Percentiles rank a stretch among this genome's conserved stretches.
Evolutionary conservation across 2,113 vertebrate genomes (phyloP).

Genomic region (Cyprinodon tularosa): DNA sequence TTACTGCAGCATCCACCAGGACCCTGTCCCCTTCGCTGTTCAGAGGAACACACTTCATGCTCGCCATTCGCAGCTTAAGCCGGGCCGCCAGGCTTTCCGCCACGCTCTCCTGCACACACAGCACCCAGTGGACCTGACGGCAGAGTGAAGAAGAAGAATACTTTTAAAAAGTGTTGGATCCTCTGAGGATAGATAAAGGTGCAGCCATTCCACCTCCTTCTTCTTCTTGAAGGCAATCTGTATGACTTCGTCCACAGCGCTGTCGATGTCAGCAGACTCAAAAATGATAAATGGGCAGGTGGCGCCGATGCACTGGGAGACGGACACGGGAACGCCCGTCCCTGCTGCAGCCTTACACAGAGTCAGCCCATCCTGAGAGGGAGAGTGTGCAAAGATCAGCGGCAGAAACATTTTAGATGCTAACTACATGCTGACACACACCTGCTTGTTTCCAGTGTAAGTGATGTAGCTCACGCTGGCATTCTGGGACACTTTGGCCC

Average conservation of each 20-base stretch:
- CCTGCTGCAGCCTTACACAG: constrained; percentile 63
- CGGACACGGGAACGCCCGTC: constrained; percentile 59
- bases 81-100: constrained; percentile 71
- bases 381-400: background rate
- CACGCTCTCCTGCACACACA: constrained; percentile 86
- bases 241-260: constrained; percentile 78
- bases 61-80: constrained; percentile 78
- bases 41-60: constrained; percentile 79
- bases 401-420: too few relatives aligned
- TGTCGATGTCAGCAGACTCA: constrained; percentile 81
- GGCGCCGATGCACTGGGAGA: constrained; percentile 62
- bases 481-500: constrained; percentile 63
- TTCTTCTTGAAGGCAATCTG: constrained; percentile 75
- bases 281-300: constrained; percentile 80
- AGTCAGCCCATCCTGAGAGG: constrained; percentile 54
- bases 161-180: background rate
- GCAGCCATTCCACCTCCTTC: constrained; percentile 64
- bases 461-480: constrained; percentile 57
- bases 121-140: constrained; percentile 75
- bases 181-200: background rate
- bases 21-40: constrained; percentile 47
- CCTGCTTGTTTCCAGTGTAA: constrained; percentile 77
- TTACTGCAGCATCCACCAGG: constrained; percentile 75
- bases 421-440: constrained; percentile 4
- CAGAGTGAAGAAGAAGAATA: background rate